Base-by-base conservation (phyloP, 1,140 invertebrate species). In the Drosophila ambigua region DNA sequence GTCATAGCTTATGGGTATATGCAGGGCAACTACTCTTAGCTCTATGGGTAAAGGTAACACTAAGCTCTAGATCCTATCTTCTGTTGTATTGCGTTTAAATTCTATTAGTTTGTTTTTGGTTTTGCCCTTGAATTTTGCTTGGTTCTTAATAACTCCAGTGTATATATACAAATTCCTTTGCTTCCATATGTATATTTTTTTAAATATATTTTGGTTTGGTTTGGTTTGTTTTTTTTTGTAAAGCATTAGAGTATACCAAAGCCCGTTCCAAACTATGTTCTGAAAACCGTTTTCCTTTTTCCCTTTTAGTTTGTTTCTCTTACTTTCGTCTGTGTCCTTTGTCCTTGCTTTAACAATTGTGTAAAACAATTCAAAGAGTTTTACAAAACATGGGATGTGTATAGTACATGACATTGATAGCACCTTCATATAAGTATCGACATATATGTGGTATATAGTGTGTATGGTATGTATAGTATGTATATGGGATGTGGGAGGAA, bases 181-280 rank as follows among this genome's bases (percentile, higher is more conserved):
- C 55, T 59, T 79, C 26, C 24, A 28, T 35, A 49, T 16, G 41
- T 31, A 4, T 48, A 53, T 54, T 9, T 57, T 28, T 48, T 6
- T 48, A 48, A 69, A 51, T 64, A 26, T 44, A 48, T 66, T 71
- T 78, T 11, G 16, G 16, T 16, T 66, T 13, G 79, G 67, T 44
- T 61, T 62, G 15, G n/a, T n/a, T n/a, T n/a, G n/a, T n/a, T n/a
- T n/a, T 83, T 88, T 83, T 88, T 64, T 87, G 90, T 91, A 91
- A 91, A 91, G 90, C 90, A 88, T 91, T 81, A 81, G 83, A 90
- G 90, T 90, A 90, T 91, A 91, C 90, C 90, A 91, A 91, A 91
- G 90, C 90, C 90, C 57, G 69, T 81, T 81, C 57, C 62, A 73
- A 72, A 68, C 58, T 68, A 68, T 63, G 41, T 85, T 72, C 73